Evolutionary conservation across 2,797 vertebrate species (phyloP), one percentile per base, ranked within the genome.

Genomic region (Neosilurus hyrtlii): DNA sequence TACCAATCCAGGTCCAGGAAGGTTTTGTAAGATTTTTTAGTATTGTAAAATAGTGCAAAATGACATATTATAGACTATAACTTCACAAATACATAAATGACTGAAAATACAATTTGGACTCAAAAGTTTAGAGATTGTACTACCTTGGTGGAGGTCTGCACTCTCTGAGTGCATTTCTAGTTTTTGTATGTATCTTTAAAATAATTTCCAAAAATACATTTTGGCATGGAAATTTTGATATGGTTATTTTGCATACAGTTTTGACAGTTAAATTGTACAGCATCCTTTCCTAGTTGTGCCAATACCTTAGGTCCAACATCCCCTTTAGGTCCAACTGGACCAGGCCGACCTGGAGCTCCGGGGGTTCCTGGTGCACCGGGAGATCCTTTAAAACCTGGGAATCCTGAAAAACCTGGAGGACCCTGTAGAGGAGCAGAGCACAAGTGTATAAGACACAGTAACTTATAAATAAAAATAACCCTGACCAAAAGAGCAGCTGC

Each of bases 331-430:
- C 96, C 96, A 54, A 86, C 86, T 5, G 74, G 65, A 81, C 95
- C 96, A 0, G 87, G 86, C n/a, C 89, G 86, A 63, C 96, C 96
- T 0, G 83, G 15, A 0, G 62, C 77, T 73, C 96, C 96, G 0
- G 88, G 82, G 76, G 89, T 89, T 54, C 96, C 96, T 26, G 91
- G 89, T 80, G 75, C 88, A 77, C 96, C 96, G 10, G 80, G 67
- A 37, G 93, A 93, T 14, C 96, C 96, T 83, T 97, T 98, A 85
- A 97, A 95, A 12, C 96, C 96, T 8, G 94, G 91, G 85, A 97
- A 88, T 7, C 96, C 96, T 0, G 95, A 82, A 82, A 97, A 94
- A 67, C 96, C 96, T n/a, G 91, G 84, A 75, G 85, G 66, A 2
- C 96, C 96, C 96, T 98, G 85, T 51, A 86, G 72, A 85, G 22